Percentiles rank a stretch among this genome's conserved stretches.
These are phyloP conservation scores for Drosophila mayri DNA, from an alignment of 1,140 invertebrate genomes.

Conservation along the genomic window DNA sequence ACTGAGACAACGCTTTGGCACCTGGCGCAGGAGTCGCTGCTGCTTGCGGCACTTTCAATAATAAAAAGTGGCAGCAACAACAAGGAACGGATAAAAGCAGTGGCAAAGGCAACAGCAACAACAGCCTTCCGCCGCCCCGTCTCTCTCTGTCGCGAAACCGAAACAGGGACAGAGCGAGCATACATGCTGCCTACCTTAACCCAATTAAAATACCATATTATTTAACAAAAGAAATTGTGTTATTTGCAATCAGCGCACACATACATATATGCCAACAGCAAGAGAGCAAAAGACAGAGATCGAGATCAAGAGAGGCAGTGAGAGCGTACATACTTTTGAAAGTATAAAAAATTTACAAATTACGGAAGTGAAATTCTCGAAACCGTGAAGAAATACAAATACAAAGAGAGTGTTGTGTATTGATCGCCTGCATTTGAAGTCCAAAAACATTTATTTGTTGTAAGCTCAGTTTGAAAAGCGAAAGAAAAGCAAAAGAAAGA, in stretches of 20 bases:
- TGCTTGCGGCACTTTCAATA: conserved; percentile 66
- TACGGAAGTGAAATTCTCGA: conserved; percentile 82
- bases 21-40: conserved; percentile 70
- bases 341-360: conserved; percentile 53
- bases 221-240: conserved; percentile 84
- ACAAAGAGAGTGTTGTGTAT: conserved; percentile 33
- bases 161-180: conserved; percentile 52
- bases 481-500: conserved; percentile 40
- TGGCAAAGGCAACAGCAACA: conserved; percentile 20
- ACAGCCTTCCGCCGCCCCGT: conserved; percentile 9
- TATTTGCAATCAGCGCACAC: conserved; percentile 73
- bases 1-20: conserved; percentile 56
- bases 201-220: conserved; percentile 84
- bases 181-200: conserved; percentile 84
- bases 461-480: conserved; percentile 44
- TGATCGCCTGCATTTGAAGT: conserved; percentile 49
- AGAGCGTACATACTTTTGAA: conserved; percentile 75
- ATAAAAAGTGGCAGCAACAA: conserved; percentile 18
- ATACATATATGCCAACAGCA: conserved; percentile 4
- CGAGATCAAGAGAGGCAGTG: conserved; percentile 8
- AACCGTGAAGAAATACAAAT: conserved; percentile 45
- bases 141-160: conserved; percentile 9
- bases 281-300: conserved; percentile 37
- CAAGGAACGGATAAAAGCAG: conserved; percentile 36
- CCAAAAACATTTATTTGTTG: conserved; percentile 19